Evolutionary conservation across 1,140 invertebrate genomes (phyloP).

Genomic region (Agraylea sexmaculata): DNA sequence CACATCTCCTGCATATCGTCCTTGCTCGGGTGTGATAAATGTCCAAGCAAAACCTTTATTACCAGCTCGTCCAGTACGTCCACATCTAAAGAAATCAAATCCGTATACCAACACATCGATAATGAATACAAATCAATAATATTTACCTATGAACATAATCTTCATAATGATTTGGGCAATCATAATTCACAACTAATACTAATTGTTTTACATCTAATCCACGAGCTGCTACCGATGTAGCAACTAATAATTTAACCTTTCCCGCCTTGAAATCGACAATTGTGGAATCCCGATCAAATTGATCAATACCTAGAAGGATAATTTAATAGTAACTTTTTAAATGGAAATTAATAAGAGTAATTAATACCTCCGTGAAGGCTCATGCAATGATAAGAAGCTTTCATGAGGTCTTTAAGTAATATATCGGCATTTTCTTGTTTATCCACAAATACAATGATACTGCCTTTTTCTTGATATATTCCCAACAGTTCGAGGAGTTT

Average conservation of each 20-base stretch:
- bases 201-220: slow-evolving; percentile 97
- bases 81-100: slow-evolving; percentile 52
- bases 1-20: slow-evolving; percentile 85
- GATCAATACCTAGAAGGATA: slow-evolving; percentile 68
- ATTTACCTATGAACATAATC: slow-evolving; percentile 87
- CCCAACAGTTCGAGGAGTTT: slow-evolving; percentile 94
- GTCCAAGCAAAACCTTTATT: slow-evolving; percentile 97
- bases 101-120: background rate
- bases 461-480: slow-evolving; percentile 86
- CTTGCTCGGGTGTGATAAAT: slow-evolving; percentile 92
- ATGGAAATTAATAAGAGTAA: background rate
- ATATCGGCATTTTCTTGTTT: slow-evolving; percentile 97
- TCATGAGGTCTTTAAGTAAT: slow-evolving; percentile 90
- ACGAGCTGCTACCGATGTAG: slow-evolving; percentile 92
- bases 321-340: slow-evolving; percentile 1
- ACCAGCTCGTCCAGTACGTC: slow-evolving; percentile 84
- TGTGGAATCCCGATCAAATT: slow-evolving; percentile 96
- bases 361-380: slow-evolving; percentile 82
- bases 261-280: slow-evolving; percentile 97
- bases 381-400: slow-evolving; percentile 90
- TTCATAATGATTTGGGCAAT: slow-evolving; percentile 99
- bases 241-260: slow-evolving; percentile 71
- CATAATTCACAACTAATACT: slow-evolving; percentile 97
- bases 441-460: slow-evolving; percentile 95
- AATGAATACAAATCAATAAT: background rate